Evolutionary conservation across 2,888 invertebrate species (phyloP).

Genomic region (Belgica antarctica): DNA sequence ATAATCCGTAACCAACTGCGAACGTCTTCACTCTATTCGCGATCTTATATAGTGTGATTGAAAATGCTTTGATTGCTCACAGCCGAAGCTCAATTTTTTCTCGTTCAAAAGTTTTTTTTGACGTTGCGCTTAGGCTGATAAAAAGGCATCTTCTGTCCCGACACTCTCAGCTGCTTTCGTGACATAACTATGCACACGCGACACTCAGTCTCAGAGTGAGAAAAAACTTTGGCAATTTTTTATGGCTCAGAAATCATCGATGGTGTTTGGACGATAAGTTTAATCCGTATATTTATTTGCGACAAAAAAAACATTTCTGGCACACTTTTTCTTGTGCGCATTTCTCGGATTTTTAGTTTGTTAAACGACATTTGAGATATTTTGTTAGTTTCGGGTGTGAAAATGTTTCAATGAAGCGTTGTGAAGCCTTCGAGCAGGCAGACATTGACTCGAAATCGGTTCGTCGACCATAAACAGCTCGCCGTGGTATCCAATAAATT

Average conservation of each 20-base stretch:
- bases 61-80: neutral
- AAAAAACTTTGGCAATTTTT: conserved; percentile 13
- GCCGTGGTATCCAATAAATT: neutral
- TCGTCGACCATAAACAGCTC: neutral
- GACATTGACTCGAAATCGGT: neutral
- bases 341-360: conserved; percentile 3
- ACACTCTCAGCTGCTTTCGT: neutral
- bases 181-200: conserved; percentile 6
- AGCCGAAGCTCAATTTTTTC: neutral
- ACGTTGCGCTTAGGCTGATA: neutral
- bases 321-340: conserved; percentile 16
- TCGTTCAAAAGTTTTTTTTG: neutral
- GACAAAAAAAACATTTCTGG: neutral
- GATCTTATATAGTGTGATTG: conserved; percentile 33
- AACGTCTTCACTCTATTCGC: neutral
- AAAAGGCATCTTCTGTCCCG: neutral
- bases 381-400: conserved; percentile 2
- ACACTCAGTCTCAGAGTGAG: neutral
- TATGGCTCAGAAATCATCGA: neutral
- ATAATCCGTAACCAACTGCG: neutral
- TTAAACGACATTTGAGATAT: neutral
- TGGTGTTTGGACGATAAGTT: neutral
- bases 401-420: conserved; percentile 5
- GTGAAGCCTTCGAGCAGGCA: neutral
- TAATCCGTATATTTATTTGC: conserved; percentile 10